Evolutionary conservation across 2,888 invertebrate genomes (phyloP).

Genomic region (Oeneis ivallda): DNA sequence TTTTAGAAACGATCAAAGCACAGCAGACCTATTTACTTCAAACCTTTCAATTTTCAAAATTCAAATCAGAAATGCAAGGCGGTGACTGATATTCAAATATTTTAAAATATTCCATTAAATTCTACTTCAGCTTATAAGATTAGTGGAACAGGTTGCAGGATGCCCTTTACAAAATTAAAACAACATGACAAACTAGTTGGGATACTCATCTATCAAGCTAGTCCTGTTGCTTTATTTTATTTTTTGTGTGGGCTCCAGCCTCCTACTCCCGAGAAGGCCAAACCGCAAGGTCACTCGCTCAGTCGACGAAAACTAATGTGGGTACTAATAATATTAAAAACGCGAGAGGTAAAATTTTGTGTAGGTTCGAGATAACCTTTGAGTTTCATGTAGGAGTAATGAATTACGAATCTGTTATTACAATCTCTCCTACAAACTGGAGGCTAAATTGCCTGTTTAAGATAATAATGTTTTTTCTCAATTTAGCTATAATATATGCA

Average conservation of each 20-base stretch:
- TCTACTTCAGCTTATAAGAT: background rate
- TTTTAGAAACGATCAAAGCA: background rate
- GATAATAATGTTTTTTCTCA: constrained; percentile 9
- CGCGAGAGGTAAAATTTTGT: constrained; percentile 27
- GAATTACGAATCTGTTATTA: constrained; percentile 30
- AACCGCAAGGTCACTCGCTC: constrained; percentile 62
- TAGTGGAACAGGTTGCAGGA: constrained; percentile 12
- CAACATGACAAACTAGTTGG: constrained; percentile 37
- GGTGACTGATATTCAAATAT: background rate
- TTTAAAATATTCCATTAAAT: background rate
- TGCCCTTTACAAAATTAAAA: background rate
- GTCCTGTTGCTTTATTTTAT: constrained; percentile 44
- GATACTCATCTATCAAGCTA: constrained; percentile 46
- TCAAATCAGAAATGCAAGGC: background rate
- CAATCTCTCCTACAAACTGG: constrained; percentile 25
- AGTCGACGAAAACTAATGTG: constrained; percentile 39
- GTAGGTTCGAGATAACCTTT: constrained; percentile 32
- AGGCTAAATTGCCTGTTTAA: constrained; percentile 19
- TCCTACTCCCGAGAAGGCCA: constrained; percentile 66
- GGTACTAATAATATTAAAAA: constrained; percentile 29
- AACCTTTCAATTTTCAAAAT: background rate
- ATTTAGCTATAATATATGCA: constrained; percentile 22
- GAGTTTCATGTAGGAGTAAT: constrained; percentile 32
- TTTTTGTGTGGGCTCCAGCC: constrained; percentile 56
- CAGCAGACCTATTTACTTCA: background rate